phyloP scores from a whole-genome alignment of 2,797 vertebrate species.

The Fundulus diaphanus region DNA sequence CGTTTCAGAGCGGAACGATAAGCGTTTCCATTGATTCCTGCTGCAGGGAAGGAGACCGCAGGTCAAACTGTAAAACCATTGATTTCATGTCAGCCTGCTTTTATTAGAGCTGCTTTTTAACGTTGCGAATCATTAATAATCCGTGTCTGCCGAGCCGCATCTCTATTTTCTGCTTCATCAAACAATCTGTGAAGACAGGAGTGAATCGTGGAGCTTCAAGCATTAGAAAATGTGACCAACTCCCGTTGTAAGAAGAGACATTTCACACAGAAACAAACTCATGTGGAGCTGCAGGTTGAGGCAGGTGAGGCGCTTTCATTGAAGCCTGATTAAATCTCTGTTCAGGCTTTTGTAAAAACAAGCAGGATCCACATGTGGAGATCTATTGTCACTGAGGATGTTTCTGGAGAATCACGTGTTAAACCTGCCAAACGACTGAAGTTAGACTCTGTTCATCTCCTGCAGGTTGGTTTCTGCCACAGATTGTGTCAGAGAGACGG shows the following conservation, averaged over 20 bases:
- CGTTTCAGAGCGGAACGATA: not conserved
- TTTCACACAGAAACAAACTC: not conserved
- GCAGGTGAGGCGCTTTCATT: not conserved
- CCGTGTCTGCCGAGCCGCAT: not conserved
- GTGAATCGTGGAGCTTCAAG: not conserved
- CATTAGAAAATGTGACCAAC: not conserved
- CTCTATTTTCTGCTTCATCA: not conserved
- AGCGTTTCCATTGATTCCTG: constrained; percentile 17
- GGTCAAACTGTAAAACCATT: constrained; percentile 9
- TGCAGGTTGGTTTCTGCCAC: constrained; percentile 3
- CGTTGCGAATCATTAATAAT: not conserved
- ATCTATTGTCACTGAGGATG: not conserved
- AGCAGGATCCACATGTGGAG: not conserved
- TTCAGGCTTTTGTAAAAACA: not conserved
- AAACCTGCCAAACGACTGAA: not conserved
- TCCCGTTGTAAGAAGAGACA: not conserved
- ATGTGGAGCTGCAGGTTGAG: constrained; percentile 1
- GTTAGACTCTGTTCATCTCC: not conserved
- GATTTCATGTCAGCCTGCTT: not conserved
- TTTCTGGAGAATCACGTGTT: not conserved
- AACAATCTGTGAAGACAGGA: not conserved
- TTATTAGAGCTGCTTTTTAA: not conserved
- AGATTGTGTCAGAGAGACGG: not conserved
- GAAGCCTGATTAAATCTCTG: not conserved
- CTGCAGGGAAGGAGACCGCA: constrained; percentile 31